These are phyloP conservation scores for Sebastes matsubarae DNA, from an alignment of 2,797 vertebrate genomes.

Conservation along the genomic window DNA sequence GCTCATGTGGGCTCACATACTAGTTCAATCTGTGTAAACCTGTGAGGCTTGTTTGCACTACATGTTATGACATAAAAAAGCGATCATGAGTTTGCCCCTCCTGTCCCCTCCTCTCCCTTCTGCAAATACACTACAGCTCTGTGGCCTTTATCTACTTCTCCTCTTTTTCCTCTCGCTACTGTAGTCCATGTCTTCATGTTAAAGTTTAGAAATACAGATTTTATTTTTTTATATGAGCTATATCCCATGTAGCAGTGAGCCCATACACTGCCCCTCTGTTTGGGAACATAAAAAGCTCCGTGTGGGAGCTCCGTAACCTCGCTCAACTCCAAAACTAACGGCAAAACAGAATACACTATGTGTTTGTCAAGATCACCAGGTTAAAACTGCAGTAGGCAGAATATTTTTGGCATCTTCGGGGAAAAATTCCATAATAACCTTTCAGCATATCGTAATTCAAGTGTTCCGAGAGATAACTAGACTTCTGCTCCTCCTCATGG, in stretches of 20 bases:
- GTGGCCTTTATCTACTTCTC: neutral
- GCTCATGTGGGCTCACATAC: neutral
- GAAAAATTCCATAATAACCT: too few relatives aligned
- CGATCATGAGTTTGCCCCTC: conserved; percentile 16
- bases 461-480: too few relatives aligned
- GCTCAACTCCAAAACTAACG: neutral
- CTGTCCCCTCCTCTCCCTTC: neutral
- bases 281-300: conserved; percentile 82
- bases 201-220: neutral
- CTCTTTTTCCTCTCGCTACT: neutral
- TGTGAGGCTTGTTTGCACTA: conserved; percentile 42
- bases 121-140: neutral
- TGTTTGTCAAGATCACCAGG: neutral
- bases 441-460: too few relatives aligned
- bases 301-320: conserved; percentile 81
- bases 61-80: conserved; percentile 62
- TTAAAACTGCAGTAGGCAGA: neutral
- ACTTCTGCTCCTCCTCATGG: too few relatives aligned
- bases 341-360: neutral
- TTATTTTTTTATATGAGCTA: neutral
- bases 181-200: neutral
- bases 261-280: conserved; percentile 63
- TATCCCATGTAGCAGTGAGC: conserved; percentile 75
- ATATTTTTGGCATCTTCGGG: too few relatives aligned
- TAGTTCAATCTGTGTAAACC: neutral